Percentiles rank a stretch among this genome's conserved stretches.
Conservation (phyloP, 2,113 vertebrate genomes). For the Anoura caudifer region DNA sequence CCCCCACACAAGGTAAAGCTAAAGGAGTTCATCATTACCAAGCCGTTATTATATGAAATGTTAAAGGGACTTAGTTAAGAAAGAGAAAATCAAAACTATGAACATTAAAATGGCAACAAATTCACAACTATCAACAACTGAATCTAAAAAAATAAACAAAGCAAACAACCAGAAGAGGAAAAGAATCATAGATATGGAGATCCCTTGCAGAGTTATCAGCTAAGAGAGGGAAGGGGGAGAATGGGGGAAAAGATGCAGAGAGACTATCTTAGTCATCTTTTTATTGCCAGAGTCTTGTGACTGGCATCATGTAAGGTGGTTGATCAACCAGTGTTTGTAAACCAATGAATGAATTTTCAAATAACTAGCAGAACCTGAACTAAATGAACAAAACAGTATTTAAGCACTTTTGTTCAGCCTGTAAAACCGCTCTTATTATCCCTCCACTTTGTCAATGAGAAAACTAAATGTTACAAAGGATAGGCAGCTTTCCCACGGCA, state of each 20-base stretch:
- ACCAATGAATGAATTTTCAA: conserved; percentile 8
- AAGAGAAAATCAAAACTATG: too few relatives aligned
- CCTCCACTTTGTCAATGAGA: not conserved
- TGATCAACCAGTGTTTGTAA: conserved; percentile 1
- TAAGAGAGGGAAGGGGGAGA: too few relatives aligned
- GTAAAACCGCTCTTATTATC: not conserved
- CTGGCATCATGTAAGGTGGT: not conserved
- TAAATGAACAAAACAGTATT: not conserved
- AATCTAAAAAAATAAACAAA: too few relatives aligned
- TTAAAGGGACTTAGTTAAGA: too few relatives aligned
- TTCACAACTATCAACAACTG: too few relatives aligned
- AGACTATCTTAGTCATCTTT: not conserved
- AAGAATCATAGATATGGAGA: too few relatives aligned
- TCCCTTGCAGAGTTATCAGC: too few relatives aligned
- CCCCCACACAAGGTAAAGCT: too few relatives aligned
- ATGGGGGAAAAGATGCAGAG: not conserved
- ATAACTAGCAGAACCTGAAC: not conserved
- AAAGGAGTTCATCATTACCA: too few relatives aligned
- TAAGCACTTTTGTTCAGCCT: not conserved
- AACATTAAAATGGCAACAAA: too few relatives aligned
- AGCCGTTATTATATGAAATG: too few relatives aligned
- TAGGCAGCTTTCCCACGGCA: not conserved
- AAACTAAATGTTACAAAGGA: not conserved
- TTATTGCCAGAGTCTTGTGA: not conserved
- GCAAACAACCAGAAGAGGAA: too few relatives aligned